Base-by-base conservation (phyloP, 2,797 vertebrate species). In the Odontamblyopus rebecca region DNA sequence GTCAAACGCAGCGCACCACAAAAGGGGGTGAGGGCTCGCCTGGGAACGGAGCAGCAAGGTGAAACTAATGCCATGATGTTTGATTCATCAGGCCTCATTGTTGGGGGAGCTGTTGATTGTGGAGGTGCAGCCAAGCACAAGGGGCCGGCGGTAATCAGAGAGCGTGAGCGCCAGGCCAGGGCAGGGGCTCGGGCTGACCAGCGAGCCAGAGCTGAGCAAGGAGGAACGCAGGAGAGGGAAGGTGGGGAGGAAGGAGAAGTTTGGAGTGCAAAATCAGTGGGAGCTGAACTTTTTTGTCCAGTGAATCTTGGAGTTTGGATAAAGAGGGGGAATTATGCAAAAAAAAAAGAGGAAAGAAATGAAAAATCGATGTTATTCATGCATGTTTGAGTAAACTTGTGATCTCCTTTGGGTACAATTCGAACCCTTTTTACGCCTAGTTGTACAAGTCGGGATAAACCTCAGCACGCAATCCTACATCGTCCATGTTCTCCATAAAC, bases 21-120 rank as follows among this genome's bases (percentile, higher is more conserved):
- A 91, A 64, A 90, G 91, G 88, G 89, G 88, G 89, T 85, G 12
- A 85, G 86, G 87, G 77, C 87, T 89, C 83, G 88, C 89, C 95
- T 98, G 97, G 96, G 96, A 97, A 97, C 95, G 95, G 95, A 94
- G 95, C 96, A 97, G 95, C 96, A 97, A 98, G 97, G 97, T 98
- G 97, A 98, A 98, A 98, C 96, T 98, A 98, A 98, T 98, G 96
- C 96, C 94, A 94, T 96, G 95, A 98, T 96, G 96, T 98, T 97
- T 96, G 96, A 98, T 98, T 98, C 97, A 98, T 98, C 96, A 97
- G 96, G 96, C 95, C 95, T 96, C 96, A 98, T 98, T 98, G 97
- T 98, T 97, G 89, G 89, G 85, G 87, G 88, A 95, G 87, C 95
- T 95, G 96, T 95, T 97, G 96, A 96, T 98, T 98, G 97, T 98